Conservation (phyloP, 2,797 vertebrate species). For the Malurus leucopterus region DNA sequence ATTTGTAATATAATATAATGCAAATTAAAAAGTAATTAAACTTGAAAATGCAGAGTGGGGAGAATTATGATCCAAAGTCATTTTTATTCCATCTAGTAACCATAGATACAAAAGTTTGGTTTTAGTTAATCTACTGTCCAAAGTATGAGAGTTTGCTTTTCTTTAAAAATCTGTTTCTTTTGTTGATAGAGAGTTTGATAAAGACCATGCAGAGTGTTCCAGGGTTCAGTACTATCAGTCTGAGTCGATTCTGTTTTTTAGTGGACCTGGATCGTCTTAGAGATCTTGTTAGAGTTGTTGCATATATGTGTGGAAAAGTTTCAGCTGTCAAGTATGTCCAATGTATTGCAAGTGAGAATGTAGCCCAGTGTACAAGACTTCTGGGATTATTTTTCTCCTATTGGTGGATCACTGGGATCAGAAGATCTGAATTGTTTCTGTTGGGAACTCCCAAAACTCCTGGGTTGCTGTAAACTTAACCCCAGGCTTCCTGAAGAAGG, state of each 20-base stretch:
- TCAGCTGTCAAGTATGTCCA: neutral
- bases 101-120: constrained; percentile 35
- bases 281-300: neutral
- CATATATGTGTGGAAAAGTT: neutral
- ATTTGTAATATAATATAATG: constrained; percentile 53
- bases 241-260: neutral
- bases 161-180: neutral
- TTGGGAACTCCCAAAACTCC: neutral
- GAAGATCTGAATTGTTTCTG: neutral
- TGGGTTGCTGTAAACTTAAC: neutral
- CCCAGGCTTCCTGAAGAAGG: neutral
- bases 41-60: constrained; percentile 28
- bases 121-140: neutral
- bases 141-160: neutral
- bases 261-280: neutral
- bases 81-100: constrained; percentile 41
- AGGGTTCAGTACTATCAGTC: neutral
- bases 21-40: constrained; percentile 59
- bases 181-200: neutral
- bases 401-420: neutral
- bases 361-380: neutral
- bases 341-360: neutral
- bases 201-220: neutral
- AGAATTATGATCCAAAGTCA: constrained; percentile 56
- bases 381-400: neutral